phyloP scores from a whole-genome alignment of 2,113 vertebrate genomes.

The Nipponia nippon region DNA sequence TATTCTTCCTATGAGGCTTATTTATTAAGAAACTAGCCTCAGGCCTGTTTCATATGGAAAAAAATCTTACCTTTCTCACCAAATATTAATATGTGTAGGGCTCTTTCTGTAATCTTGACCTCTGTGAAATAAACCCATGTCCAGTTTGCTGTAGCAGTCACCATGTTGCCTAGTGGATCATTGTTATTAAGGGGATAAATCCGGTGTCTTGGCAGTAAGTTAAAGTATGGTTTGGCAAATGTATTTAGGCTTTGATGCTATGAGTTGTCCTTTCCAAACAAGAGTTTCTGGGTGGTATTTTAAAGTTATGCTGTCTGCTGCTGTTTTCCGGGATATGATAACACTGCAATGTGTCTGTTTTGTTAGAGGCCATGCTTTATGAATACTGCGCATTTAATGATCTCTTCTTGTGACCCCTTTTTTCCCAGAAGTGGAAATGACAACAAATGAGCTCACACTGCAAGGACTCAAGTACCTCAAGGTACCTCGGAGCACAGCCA shows the following conservation, averaged over 20 bases:
- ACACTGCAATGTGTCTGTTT: background rate
- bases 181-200: background rate
- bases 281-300: slow-evolving; percentile 25
- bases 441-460: slow-evolving; percentile 33
- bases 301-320: background rate
- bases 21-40: background rate
- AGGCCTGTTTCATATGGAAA: background rate
- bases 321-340: slow-evolving; percentile 38
- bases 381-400: background rate
- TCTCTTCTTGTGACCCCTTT: background rate
- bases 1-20: background rate
- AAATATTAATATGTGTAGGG: background rate
- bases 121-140: background rate
- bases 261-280: slow-evolving; percentile 30
- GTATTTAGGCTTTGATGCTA: background rate
- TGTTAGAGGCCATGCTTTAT: background rate
- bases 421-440: slow-evolving; percentile 28
- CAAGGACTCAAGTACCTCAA: background rate
- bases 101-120: background rate
- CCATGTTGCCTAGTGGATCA: background rate
- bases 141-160: background rate
- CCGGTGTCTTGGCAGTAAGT: background rate
- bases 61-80: background rate
- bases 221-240: slow-evolving; percentile 3
- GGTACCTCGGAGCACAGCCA: background rate